Percentiles rank a stretch among this genome's conserved stretches.
phyloP scores from a whole-genome alignment of 2,888 invertebrate genomes.

The Sarcophaga caerulescens region DNA sequence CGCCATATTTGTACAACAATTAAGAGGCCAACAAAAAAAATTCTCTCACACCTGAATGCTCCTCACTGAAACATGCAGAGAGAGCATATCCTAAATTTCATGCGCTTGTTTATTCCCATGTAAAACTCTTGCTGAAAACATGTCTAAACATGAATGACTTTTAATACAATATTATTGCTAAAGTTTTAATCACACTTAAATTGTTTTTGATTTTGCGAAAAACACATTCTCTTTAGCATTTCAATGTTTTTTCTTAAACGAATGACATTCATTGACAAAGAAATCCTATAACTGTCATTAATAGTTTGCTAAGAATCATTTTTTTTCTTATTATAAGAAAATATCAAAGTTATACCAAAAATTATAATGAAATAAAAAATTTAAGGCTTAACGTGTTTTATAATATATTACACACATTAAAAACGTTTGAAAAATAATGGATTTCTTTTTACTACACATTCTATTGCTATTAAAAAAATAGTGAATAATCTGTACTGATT shows the following conservation, averaged over 20 bases:
- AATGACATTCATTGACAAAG: conserved; percentile 4
- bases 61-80: background rate
- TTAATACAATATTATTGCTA: background rate
- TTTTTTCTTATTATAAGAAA: too few species aligned
- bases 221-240: too few species aligned
- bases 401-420: too few species aligned
- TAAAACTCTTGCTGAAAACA: background rate
- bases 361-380: too few species aligned
- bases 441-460: too few species aligned
- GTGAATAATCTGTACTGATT: too few species aligned
- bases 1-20: conserved; percentile 59
- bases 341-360: too few species aligned
- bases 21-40: conserved; percentile 49
- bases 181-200: conserved; percentile 44
- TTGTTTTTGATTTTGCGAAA: conserved; percentile 10
- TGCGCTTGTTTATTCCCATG: background rate
- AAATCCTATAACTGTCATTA: background rate
- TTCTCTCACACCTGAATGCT: too few species aligned
- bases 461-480: too few species aligned
- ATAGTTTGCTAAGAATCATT: background rate
- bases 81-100: background rate
- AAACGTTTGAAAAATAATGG: too few species aligned
- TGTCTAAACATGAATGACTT: conserved; percentile 4
- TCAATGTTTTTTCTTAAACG: background rate
- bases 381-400: too few species aligned